These are phyloP conservation scores for Lasaia peninsularis DNA, from an alignment of 1,140 invertebrate species.

Conservation along the genomic window DNA sequence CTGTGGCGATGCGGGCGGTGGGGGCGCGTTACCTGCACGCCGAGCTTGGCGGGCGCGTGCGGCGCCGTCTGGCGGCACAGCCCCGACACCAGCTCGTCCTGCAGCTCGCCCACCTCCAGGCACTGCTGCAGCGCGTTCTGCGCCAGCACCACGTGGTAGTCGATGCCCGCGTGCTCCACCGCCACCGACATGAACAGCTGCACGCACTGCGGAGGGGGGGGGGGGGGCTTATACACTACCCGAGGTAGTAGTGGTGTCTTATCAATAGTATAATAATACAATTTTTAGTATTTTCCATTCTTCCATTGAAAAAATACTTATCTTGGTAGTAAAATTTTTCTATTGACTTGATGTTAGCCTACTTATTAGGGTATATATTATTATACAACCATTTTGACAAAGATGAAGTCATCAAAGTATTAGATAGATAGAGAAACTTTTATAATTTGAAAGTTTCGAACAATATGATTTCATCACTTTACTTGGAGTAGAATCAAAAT, in stretches of 20 bases:
- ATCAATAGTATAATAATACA: too few relatives aligned
- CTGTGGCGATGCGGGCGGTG: slow-evolving; percentile 35
- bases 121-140: slow-evolving; percentile 96
- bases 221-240: too few relatives aligned
- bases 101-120: slow-evolving; percentile 91
- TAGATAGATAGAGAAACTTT: too few relatives aligned
- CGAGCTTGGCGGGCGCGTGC: slow-evolving; percentile 89
- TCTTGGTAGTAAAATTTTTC: too few relatives aligned
- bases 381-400: too few relatives aligned
- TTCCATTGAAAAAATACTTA: too few relatives aligned
- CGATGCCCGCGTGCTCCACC: slow-evolving; percentile 95
- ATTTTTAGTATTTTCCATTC: too few relatives aligned
- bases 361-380: too few relatives aligned
- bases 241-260: too few relatives aligned
- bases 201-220: slow-evolving; percentile 84
- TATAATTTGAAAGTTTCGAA: not conserved
- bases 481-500: not conserved
- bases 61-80: slow-evolving; percentile 95
- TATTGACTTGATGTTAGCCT: too few relatives aligned
- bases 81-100: slow-evolving; percentile 94
- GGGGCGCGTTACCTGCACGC: slow-evolving; percentile 87
- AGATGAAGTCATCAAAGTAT: too few relatives aligned
- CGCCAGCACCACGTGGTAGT: slow-evolving; percentile 96
- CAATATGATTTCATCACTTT: not conserved
- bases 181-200: slow-evolving; percentile 96